phyloP scores from a whole-genome alignment of 2,797 vertebrate species.

The Chanos chanos region DNA sequence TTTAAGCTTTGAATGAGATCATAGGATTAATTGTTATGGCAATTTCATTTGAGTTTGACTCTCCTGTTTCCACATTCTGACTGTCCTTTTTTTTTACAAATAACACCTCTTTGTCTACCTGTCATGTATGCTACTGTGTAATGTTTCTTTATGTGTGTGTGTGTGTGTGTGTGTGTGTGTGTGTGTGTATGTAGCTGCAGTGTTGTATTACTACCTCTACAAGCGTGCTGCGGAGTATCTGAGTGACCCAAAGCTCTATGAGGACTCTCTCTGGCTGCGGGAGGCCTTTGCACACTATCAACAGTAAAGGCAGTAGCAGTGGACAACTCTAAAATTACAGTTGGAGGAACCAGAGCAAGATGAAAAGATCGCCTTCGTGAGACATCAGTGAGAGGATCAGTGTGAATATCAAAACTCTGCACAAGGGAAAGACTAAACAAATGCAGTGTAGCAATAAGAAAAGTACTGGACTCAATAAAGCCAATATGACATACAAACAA shows the following conservation, averaged over 20 bases:
- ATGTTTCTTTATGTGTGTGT: background rate
- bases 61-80: constrained; percentile 28
- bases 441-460: no score
- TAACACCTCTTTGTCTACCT: constrained; percentile 19
- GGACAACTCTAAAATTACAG: no score
- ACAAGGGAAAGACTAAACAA: no score
- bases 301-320: no score
- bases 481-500: no score
- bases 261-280: constrained; percentile 86
- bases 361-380: no score
- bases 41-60: no score
- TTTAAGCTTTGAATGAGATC: constrained; percentile 50
- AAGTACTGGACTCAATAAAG: no score
- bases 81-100: constrained; percentile 33
- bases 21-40: constrained; percentile 47
- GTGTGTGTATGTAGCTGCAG: constrained; percentile 70
- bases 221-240: constrained; percentile 84
- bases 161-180: no score
- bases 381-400: no score
- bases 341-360: no score
- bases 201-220: constrained; percentile 91
- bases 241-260: constrained; percentile 88
- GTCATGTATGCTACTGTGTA: background rate
- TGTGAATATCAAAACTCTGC: no score
- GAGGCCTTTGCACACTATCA: constrained; percentile 79